phyloP scores from a whole-genome alignment of 2,797 vertebrate genomes.

The Mus spretus region DNA sequence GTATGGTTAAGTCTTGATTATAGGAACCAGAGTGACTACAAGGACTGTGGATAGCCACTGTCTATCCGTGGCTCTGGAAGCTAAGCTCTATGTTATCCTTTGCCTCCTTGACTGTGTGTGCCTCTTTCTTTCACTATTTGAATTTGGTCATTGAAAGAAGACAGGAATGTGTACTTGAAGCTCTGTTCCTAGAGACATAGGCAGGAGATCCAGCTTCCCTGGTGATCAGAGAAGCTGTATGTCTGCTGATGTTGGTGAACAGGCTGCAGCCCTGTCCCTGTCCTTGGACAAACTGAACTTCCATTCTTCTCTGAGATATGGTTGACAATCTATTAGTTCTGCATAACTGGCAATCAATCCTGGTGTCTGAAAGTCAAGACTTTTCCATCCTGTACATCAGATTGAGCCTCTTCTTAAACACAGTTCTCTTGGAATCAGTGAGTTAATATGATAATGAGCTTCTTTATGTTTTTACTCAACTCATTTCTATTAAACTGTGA shows the following conservation, averaged over 20 bases:
- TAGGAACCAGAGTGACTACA: background rate
- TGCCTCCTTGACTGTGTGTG: background rate
- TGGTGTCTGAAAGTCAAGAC: background rate
- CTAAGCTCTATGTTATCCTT: background rate
- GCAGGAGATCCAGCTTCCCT: background rate
- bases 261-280: too few species aligned
- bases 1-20: background rate
- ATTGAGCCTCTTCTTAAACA: background rate
- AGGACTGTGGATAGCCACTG: background rate
- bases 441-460: background rate
- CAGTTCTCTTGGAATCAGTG: background rate
- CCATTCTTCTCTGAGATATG: background rate
- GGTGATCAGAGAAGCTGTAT: background rate
- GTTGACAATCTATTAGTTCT: background rate
- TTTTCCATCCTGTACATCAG: background rate
- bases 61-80: background rate
- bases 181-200: background rate
- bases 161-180: background rate
- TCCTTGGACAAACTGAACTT: background rate
- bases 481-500: background rate
- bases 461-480: background rate
- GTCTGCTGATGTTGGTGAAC: background rate
- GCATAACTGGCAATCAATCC: background rate
- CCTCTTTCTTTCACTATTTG: background rate
- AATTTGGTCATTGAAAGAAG: background rate